Percentiles rank a stretch among this genome's conserved stretches.
Conservation (phyloP, 1,140 invertebrate species). For the Tachypleus tridentatus region DNA sequence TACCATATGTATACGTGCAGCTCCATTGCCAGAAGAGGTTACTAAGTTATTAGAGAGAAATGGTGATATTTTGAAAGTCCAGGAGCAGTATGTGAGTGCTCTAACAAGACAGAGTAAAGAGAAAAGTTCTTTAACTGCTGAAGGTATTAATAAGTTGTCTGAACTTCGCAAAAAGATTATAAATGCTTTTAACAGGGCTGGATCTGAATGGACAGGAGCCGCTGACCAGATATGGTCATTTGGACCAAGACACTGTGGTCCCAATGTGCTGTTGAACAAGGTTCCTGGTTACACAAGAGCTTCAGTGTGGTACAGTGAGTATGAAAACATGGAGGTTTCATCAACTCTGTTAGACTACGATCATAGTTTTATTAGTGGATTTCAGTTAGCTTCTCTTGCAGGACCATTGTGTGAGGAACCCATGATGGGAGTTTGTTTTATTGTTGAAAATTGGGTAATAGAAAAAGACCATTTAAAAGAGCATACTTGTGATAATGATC, state of each 20-base stretch:
- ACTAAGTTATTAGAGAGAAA: constrained; percentile 54
- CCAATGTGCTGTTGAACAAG: constrained; percentile 75
- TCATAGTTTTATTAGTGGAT: constrained; percentile 80
- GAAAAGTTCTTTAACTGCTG: constrained; percentile 1
- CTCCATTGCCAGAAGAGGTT: constrained; percentile 61
- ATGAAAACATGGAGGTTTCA: constrained; percentile 7
- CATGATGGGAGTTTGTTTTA: constrained; percentile 85
- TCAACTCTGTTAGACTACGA: constrained; percentile 39
- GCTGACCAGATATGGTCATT: constrained; percentile 76
- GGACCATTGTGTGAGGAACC: constrained; percentile 93
- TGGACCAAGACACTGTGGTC: constrained; percentile 75
- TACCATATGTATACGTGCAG: constrained; percentile 58
- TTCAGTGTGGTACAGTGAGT: constrained; percentile 14
- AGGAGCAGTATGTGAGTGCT: constrained; percentile 35
- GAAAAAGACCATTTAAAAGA: constrained; percentile 2
- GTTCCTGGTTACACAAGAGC: constrained; percentile 29
- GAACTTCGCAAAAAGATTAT: constrained; percentile 45
- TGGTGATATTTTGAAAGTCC: constrained; percentile 43
- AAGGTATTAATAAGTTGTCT: constrained; percentile 47
- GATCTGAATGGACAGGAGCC: constrained; percentile 38
- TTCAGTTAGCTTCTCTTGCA: constrained; percentile 76
- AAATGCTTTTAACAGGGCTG: constrained; percentile 7
- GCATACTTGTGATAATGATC: neutral
- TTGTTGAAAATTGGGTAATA: constrained; percentile 63
- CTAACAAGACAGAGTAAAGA: neutral